Evolutionary conservation across 2,797 vertebrate species (phyloP).

Genomic region (Decapterus maruadsi): DNA sequence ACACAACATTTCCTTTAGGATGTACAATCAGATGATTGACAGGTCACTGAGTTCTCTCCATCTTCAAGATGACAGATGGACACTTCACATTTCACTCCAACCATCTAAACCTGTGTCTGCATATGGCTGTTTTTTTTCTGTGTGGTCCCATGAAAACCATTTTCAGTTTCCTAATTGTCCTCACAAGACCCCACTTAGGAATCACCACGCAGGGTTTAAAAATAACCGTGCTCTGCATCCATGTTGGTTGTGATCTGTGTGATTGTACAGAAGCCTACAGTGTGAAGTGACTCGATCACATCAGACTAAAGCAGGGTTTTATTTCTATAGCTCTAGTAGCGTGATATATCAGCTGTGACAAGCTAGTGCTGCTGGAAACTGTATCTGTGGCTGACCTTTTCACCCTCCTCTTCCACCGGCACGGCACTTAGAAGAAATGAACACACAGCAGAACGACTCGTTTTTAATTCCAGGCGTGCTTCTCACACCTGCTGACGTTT

Average conservation of each 20-base stretch:
- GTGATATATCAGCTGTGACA: too few relatives aligned
- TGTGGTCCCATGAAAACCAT: conserved; percentile 40
- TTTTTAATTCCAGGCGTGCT: too few relatives aligned
- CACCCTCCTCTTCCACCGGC: too few relatives aligned
- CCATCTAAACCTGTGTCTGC: background rate
- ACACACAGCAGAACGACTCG: too few relatives aligned
- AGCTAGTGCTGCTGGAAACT: background rate
- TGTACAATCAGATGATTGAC: background rate
- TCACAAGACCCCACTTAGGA: conserved; percentile 21
- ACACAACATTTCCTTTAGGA: conserved; percentile 25
- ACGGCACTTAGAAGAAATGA: too few relatives aligned
- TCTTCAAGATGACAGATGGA: background rate
- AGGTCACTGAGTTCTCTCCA: background rate
- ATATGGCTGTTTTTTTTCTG: background rate
- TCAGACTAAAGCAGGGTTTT: too few relatives aligned
- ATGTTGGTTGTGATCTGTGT: background rate
- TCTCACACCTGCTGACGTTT: too few relatives aligned
- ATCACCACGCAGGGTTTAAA: conserved; percentile 1
- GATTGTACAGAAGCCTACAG: background rate
- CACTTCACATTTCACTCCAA: background rate
- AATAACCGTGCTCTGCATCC: background rate
- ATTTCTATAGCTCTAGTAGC: too few relatives aligned
- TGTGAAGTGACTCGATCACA: too few relatives aligned
- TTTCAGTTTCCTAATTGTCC: conserved; percentile 22
- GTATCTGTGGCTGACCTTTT: too few relatives aligned